phyloP scores from a whole-genome alignment of 2,888 invertebrate genomes.

The Linnaemya vulpina region DNA sequence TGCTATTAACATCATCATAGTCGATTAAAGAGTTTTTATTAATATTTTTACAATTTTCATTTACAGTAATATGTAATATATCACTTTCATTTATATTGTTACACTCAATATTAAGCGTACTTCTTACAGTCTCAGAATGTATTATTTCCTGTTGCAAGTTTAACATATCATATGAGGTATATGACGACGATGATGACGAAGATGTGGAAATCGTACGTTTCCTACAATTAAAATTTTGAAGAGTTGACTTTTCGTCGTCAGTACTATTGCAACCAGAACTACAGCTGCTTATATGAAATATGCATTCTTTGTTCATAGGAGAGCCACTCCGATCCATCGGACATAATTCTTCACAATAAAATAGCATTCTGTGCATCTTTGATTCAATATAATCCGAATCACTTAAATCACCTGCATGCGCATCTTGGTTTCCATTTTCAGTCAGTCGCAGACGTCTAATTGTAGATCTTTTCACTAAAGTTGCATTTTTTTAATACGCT shows the following conservation, averaged over 20 bases:
- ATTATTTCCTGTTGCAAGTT: slow-evolving; percentile 33
- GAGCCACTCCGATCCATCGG: slow-evolving; percentile 58
- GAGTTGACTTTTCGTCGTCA: slow-evolving; percentile 55
- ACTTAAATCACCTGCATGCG: slow-evolving; percentile 16
- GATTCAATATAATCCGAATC: background rate
- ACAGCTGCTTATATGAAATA: slow-evolving; percentile 78
- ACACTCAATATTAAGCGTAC: background rate
- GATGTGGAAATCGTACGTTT: background rate
- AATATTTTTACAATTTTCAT: background rate
- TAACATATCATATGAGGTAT: background rate
- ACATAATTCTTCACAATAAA: slow-evolving; percentile 77
- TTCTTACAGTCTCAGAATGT: slow-evolving; percentile 13
- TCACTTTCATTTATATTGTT: slow-evolving; percentile 4
- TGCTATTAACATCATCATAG: background rate
- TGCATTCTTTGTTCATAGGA: slow-evolving; percentile 51
- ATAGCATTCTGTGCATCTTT: slow-evolving; percentile 76
- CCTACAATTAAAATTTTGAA: slow-evolving; percentile 2
- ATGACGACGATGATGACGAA: slow-evolving; percentile 7
- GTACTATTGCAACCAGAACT: slow-evolving; percentile 73
- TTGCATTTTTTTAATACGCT: slow-evolving; percentile 10
- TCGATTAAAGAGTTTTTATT: background rate
- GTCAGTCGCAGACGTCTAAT: slow-evolving; percentile 5
- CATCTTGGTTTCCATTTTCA: background rate
- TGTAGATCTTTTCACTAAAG: slow-evolving; percentile 20
- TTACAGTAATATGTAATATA: background rate